Conservation (phyloP, 2,888 invertebrate genomes). For the Agonopterix arenella region DNA sequence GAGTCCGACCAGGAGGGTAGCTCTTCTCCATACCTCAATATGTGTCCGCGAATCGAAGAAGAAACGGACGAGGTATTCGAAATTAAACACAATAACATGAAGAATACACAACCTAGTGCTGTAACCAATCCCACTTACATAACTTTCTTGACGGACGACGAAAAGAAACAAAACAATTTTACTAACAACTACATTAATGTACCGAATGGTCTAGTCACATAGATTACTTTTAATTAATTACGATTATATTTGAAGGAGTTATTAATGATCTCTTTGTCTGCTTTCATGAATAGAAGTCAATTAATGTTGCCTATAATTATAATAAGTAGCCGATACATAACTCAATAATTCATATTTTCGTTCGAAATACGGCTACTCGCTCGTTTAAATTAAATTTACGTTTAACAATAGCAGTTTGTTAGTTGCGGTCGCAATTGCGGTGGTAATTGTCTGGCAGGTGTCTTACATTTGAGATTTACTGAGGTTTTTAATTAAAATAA, state of each 20-base stretch:
- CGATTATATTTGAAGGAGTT: background rate
- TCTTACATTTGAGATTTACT: too few species aligned
- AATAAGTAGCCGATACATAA: too few species aligned
- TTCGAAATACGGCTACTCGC: too few species aligned
- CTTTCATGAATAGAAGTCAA: background rate
- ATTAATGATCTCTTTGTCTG: constrained; percentile 6
- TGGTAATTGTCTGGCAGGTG: too few species aligned
- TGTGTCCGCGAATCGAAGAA: constrained; percentile 55
- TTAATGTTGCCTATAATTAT: background rate
- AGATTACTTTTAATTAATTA: constrained; percentile 20
- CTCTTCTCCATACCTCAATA: constrained; percentile 44
- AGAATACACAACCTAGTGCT: constrained; percentile 45
- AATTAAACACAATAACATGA: constrained; percentile 44
- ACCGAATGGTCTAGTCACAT: constrained; percentile 70
- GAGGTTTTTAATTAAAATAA: too few species aligned
- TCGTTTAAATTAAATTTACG: too few species aligned
- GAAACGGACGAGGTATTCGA: constrained; percentile 63
- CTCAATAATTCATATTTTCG: too few species aligned
- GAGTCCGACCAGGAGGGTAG: constrained; percentile 60
- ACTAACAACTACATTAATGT: constrained; percentile 52
- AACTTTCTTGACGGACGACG: constrained; percentile 44
- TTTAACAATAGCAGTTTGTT: too few species aligned
- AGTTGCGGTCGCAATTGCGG: too few species aligned
- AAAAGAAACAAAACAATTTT: constrained; percentile 54
- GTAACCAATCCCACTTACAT: constrained; percentile 67